Base-by-base conservation (phyloP, 64 coral and sea anemone genomes). In the Catalaphyllia jardinei region DNA sequence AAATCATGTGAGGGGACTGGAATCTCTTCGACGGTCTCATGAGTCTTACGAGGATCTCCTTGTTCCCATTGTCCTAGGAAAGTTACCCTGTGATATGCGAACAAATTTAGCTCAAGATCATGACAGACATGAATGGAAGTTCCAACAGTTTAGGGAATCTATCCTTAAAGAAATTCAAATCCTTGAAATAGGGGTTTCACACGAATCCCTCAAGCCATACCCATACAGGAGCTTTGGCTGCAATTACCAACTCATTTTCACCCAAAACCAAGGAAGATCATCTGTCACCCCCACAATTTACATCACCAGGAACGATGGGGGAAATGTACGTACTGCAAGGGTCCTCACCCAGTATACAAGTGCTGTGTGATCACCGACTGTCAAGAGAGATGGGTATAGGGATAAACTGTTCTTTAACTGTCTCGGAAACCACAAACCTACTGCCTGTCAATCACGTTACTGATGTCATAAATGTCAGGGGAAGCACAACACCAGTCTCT, bases 91-190 rank as follows among this genome's bases (percentile, higher is more conserved):
- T 87, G 69, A 87, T 27, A 31, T 88, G 31, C 1, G 85, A 28
- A 90, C 31, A 76, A 91, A 94, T 38, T 42, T 94, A 15, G 88
- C 93, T 20, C 63, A 84, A 9, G 78, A 91, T 29, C 83, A 91
- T 60, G 27, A 79, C 24, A 83, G 54, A 24, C 82, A 52, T 71
- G 88, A 94, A 18, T 94, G 54, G 76, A 87, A 75, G 52, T 79
- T 90, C 50, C 72, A 79, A 20, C 52, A 78, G 29, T 24, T 86
- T 30, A 57, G 72, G 25, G 6, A 91, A 49, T 24, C 71, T 62
- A 83, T 91, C 29, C 31, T 73, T 11, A 82, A 85, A 18, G 89
- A 88, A 83, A 80, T 90, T 84, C 49, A 55, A 85, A 78, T 91
- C 19, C 82, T 86, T 17, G 71, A 91, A 91, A 60, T 60, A 52